Evolutionary conservation across 1,140 invertebrate genomes (phyloP), one percentile per base, ranked within the genome.

Genomic region (Drosophila simulans): DNA sequence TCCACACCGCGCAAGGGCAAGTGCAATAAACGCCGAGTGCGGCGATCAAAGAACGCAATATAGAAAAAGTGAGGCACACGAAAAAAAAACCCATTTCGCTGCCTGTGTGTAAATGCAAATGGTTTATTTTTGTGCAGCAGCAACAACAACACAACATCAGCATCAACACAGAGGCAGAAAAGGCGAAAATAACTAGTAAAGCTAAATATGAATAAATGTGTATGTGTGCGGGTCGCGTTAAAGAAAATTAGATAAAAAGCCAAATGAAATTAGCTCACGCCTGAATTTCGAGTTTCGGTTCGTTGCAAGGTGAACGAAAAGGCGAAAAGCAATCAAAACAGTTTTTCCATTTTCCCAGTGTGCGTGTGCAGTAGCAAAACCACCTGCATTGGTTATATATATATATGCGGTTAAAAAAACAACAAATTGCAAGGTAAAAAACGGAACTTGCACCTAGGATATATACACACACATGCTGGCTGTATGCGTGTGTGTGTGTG

Each of bases 231-330:
- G 71, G 51, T 58, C 71, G 52, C 52, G 65, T 51, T 82, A 68
- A 88, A 77, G 77, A 69, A 88, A 88, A 89, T 83, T 83, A 88
- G 80, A 88, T 88, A 86, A 88, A 83, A 72, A 71, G 72, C 77
- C 66, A 81, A 82, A 82, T 77, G 69, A 86, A 86, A 88, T 86
- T 88, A 86, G 82, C 84, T 69, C 83, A 88, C 84, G 83, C 84
- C 84, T 88, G 83, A 89, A 80, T 80, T 89, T 88, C 84, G 71
- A 88, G 84, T 88, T 89, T 88, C 27, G 71, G 60, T 89, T 77
- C 27, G 71, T 57, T 60, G 83, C 83, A 86, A 86, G 83, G 83
- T 76, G 76, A 88, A 89, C 63, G 48, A 73, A 82, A 78, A 68
- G 49, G 56, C 77, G 63, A 80, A 76, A 62, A 66, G 60, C 62